Conservation (phyloP, 2,888 invertebrate genomes). For the Stenodema calcarata region DNA sequence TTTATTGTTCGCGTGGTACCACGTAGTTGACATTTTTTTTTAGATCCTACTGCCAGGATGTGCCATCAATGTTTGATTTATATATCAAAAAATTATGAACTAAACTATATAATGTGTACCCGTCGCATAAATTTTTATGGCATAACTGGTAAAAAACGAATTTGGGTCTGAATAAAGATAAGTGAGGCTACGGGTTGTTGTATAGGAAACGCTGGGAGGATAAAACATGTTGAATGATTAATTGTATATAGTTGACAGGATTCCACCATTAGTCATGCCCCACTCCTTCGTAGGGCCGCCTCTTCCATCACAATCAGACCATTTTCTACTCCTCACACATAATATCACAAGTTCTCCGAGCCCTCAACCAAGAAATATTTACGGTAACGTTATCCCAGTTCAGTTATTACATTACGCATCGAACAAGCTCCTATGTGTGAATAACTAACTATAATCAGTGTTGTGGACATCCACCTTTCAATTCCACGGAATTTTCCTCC, state of each 20-base stretch:
- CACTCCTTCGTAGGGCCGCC: not conserved
- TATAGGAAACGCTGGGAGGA: conserved; percentile 36
- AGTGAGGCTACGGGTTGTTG: conserved; percentile 21
- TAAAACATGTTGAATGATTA: conserved; percentile 48
- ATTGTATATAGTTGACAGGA: conserved; percentile 48
- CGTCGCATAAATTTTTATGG: not conserved
- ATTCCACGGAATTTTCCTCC: no score
- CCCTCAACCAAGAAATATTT: not conserved
- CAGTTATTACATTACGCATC: no score
- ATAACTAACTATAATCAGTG: no score
- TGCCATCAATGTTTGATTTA: no score
- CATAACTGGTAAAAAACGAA: not conserved
- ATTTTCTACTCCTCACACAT: conserved; percentile 34
- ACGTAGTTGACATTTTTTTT: no score
- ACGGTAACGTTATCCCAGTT: not conserved
- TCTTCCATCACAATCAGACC: conserved; percentile 36
- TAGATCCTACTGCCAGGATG: no score
- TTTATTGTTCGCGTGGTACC: no score
- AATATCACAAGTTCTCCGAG: conserved; percentile 7
- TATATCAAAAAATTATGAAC: no score
- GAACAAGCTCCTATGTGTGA: no score
- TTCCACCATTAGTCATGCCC: conserved; percentile 45
- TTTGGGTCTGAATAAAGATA: conserved; percentile 29
- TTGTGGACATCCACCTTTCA: no score
- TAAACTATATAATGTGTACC: not conserved